Evolutionary conservation across 2,888 invertebrate species (phyloP).

Genomic region (Oscheius sp.): DNA sequence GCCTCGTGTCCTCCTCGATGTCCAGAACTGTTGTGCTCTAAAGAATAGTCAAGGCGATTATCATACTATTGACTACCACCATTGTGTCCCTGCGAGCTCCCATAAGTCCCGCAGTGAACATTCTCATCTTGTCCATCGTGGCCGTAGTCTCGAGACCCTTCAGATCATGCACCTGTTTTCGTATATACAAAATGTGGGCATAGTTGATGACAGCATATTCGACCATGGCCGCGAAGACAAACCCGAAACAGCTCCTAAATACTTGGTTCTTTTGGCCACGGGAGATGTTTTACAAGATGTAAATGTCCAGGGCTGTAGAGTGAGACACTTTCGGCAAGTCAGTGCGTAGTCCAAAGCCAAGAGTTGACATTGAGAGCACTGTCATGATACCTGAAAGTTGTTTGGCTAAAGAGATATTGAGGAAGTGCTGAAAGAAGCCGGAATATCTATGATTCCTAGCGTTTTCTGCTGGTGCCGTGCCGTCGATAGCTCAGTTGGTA

Average conservation of each 20-base stretch:
- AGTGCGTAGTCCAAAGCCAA: slow-evolving; percentile 82
- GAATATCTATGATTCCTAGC: neutral
- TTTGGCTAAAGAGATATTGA: neutral
- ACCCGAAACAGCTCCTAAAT: slow-evolving; percentile 64
- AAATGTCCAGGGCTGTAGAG: slow-evolving; percentile 87
- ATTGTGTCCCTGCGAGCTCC: slow-evolving; percentile 53
- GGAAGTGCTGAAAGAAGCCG: neutral
- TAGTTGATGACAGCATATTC: slow-evolving; percentile 69
- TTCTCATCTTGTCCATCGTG: slow-evolving; percentile 62
- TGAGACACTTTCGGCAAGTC: slow-evolving; percentile 88
- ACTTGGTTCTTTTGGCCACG: neutral
- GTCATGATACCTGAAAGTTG: slow-evolving; percentile 82
- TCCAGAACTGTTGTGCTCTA: slow-evolving; percentile 22
- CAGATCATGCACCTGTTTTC: slow-evolving; percentile 63
- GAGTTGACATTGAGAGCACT: slow-evolving; percentile 86
- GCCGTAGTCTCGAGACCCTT: slow-evolving; percentile 61
- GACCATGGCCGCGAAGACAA: slow-evolving; percentile 66
- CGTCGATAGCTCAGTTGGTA: slow-evolving; percentile 53
- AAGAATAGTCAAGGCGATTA: neutral
- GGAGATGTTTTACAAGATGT: slow-evolving; percentile 78
- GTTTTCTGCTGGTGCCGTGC: neutral
- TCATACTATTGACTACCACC: slow-evolving; percentile 11
- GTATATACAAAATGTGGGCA: slow-evolving; percentile 64
- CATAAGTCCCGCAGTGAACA: slow-evolving; percentile 64
- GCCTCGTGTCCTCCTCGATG: slow-evolving; percentile 32